Evolutionary conservation across 1,140 invertebrate species (phyloP), one percentile per base, ranked within the genome.

Genomic region (Drosophila insularis): DNA sequence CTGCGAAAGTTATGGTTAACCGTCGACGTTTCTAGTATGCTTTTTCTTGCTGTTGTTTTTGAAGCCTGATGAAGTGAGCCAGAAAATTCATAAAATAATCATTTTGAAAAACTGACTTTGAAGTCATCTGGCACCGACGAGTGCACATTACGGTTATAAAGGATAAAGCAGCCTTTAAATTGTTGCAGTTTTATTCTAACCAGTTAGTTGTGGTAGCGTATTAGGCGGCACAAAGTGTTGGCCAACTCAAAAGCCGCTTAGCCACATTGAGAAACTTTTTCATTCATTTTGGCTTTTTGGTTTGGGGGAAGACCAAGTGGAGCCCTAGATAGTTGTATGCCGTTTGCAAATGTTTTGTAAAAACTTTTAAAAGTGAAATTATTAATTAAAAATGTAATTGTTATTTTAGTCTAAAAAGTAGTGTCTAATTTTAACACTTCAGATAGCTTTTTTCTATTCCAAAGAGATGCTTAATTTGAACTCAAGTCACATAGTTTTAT

Each of bases 41-140:
- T 27, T 27, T 27, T 27, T 27, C 1, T 21, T 21, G 21, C 21
- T 46, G 39, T 37, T 63, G 17, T 35, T 62, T 27, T 55, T 4
- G n/a, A 7, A 21, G 55, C 54, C 63, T 60, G 59, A 75, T 75
- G 68, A 75, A 75, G 73, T 71, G 73, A 50, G 32, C 32, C 7
- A 10, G 32, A 7, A 71, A 75, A 75, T 75, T 71, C 69, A 75
- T 75, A 67, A 75, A 75, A 71, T 75, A 75, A 59, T 71, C 46
- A 75, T 74, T 74, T 71, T 74, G 56, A 53, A 56, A 61, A 74
- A 55, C 31, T 23, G 27, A 56, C 68, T 62, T 74, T 62, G 58
- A 71, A 74, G 71, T 65, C 19, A 27, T 74, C 66, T 50, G 53
- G 23, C 5, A 5, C 8, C 8, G 10, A 19, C 19, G 14, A 50